Evolutionary conservation across 2,888 invertebrate genomes (phyloP), one percentile per base, ranked within the genome.

Genomic region (Sympetrum striolatum): DNA sequence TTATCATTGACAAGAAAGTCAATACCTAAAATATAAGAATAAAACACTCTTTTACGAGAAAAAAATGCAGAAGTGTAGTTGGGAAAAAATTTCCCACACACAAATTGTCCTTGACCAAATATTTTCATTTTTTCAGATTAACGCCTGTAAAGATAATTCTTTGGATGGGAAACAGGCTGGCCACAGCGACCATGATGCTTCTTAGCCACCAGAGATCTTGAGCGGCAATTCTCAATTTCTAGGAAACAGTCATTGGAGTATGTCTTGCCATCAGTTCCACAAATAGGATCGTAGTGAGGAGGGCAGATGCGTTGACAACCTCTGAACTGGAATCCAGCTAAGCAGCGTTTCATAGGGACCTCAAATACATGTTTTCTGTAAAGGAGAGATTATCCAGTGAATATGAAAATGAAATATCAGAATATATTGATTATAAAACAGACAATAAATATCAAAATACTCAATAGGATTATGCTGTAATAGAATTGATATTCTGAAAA

Each of bases 201-300:
- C 93, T 97, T 95, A 92, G 96, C 95, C 81, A 98, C 97, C 92
- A 96, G 94, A 92, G 96, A 96, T 93, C 97, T 96, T 92, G 97
- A 97, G 93, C 97, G 96, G 93, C 98, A 98, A 93, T 98, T 98
- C 94, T 98, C 98, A 94, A 98, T 97, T 93, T 97, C 97, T 92
- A 98, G 94, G 95, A 98, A 97, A 94, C 98, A 98, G 92, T 97
- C 97, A 94, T 98, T 98, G 93, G 98, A 97, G 95, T 98, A 98
- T 0, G 98, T 98, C 95, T 97, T 97, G 91, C 96, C 96, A 93
- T 98, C 98, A 2, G 97, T 97, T n/a, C 98, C 98, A 93, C 98
- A 98, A 10, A 98, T 97, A 0, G 98, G 98, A 93, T 98, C 98
- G 94, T 96, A 98, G 92, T 97, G 97, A 0, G 97, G 95, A 14